Conservation (phyloP, 2,888 invertebrate species). For the Eupeodes luniger region DNA sequence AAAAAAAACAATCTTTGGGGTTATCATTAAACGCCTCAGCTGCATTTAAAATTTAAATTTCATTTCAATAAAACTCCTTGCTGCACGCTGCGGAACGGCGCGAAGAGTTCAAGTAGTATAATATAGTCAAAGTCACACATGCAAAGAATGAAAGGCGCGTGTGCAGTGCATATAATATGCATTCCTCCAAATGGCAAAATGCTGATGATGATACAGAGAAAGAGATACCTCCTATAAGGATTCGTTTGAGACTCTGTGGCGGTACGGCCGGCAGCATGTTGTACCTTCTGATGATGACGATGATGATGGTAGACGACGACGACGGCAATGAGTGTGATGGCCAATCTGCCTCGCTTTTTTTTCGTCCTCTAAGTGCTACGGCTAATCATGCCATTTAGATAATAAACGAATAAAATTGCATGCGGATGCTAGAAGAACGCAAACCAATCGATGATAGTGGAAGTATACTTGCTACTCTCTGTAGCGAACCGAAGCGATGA, state of each 20-base stretch:
- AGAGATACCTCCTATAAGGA: slow-evolving; percentile 36
- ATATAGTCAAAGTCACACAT: neutral
- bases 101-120: slow-evolving; percentile 25
- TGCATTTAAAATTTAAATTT: slow-evolving; percentile 73
- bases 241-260: slow-evolving; percentile 13
- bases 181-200: slow-evolving; percentile 19
- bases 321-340: slow-evolving; percentile 18
- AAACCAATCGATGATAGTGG: neutral
- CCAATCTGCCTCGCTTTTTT: slow-evolving; percentile 11
- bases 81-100: neutral
- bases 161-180: slow-evolving; percentile 39
- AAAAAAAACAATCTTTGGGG: slow-evolving; percentile 55
- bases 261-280: neutral
- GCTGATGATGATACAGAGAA: slow-evolving; percentile 16
- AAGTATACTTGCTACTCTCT: neutral
- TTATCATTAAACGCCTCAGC: slow-evolving; percentile 75
- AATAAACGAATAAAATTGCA: slow-evolving; percentile 73
- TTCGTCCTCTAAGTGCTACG: slow-evolving; percentile 61
- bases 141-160: slow-evolving; percentile 28
- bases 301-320: neutral
- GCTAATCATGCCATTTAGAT: slow-evolving; percentile 75
- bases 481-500: neutral
- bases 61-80: slow-evolving; percentile 65
- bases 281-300: neutral
- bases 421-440: slow-evolving; percentile 47